Evolutionary conservation across 2,888 invertebrate genomes (phyloP).

Genomic region (Cephus nigrinus): DNA sequence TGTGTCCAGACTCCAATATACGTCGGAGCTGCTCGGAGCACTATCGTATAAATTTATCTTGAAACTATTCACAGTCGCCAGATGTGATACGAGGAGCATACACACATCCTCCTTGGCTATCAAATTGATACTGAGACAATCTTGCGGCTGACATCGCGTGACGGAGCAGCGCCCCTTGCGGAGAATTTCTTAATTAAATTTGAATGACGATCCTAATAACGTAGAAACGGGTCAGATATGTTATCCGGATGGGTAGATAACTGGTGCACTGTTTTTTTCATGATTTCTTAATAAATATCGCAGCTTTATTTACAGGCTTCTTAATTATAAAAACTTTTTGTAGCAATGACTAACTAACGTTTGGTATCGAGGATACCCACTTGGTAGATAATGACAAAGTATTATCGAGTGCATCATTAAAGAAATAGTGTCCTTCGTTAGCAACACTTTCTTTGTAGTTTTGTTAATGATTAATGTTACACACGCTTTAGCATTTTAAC

Average conservation of each 20-base stretch:
- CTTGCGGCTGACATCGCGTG: neutral
- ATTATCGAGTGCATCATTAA: neutral
- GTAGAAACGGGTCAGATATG: neutral
- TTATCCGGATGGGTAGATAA: neutral
- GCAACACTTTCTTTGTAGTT: neutral
- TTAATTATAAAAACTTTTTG: neutral
- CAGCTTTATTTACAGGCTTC: neutral
- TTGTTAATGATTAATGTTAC: neutral
- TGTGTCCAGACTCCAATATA: neutral
- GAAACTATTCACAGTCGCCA: neutral
- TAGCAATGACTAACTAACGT: neutral
- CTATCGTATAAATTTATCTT: neutral
- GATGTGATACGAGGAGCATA: neutral
- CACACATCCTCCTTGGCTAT: neutral
- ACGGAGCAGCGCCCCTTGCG: neutral
- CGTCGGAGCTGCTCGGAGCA: neutral
- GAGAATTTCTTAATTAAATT: neutral
- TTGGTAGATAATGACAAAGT: neutral
- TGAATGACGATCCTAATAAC: neutral
- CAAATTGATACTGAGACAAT: neutral
- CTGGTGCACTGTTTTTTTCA: neutral
- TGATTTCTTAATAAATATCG: neutral
- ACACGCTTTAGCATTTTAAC: constrained; percentile 31
- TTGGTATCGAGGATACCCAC: neutral
- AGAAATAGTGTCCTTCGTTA: neutral